Evolutionary conservation across 2,113 vertebrate species (phyloP).

Genomic region (Silurus glanis): DNA sequence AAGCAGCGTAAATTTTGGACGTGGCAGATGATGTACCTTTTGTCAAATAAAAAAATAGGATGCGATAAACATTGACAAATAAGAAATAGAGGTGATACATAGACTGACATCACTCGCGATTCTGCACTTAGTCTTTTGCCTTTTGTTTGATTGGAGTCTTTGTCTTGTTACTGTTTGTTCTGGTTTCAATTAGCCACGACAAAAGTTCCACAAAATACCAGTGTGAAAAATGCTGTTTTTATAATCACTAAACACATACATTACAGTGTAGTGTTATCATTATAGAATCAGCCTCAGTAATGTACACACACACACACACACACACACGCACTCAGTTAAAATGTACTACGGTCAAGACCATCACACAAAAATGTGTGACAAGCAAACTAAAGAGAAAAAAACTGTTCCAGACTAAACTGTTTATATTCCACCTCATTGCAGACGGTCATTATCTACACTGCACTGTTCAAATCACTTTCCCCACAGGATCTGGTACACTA

Average conservation of each 20-base stretch:
- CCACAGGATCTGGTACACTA: not conserved
- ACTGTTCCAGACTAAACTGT: slow-evolving; percentile 4
- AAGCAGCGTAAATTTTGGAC: too few relatives aligned
- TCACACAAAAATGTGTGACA: not conserved
- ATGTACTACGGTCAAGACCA: not conserved
- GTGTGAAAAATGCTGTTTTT: not conserved
- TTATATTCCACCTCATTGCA: slow-evolving; percentile 13
- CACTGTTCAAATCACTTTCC: not conserved
- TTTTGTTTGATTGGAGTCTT: too few relatives aligned
- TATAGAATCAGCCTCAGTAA: not conserved
- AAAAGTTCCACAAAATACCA: not conserved
- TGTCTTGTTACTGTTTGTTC: too few relatives aligned
- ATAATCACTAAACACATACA: not conserved
- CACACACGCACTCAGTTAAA: not conserved
- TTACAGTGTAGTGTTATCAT: not conserved
- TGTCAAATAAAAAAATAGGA: too few relatives aligned
- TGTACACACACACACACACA: not conserved
- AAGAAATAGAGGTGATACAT: too few relatives aligned
- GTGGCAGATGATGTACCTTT: too few relatives aligned
- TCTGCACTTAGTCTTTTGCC: too few relatives aligned
- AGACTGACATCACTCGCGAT: too few relatives aligned
- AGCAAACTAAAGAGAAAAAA: not conserved
- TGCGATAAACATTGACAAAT: too few relatives aligned
- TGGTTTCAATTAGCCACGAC: too few relatives aligned
- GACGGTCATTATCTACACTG: not conserved